Evolutionary conservation across 2,797 vertebrate species (phyloP), one percentile per base, ranked within the genome.

Genomic region (Phaenicophaeus curvirostris): DNA sequence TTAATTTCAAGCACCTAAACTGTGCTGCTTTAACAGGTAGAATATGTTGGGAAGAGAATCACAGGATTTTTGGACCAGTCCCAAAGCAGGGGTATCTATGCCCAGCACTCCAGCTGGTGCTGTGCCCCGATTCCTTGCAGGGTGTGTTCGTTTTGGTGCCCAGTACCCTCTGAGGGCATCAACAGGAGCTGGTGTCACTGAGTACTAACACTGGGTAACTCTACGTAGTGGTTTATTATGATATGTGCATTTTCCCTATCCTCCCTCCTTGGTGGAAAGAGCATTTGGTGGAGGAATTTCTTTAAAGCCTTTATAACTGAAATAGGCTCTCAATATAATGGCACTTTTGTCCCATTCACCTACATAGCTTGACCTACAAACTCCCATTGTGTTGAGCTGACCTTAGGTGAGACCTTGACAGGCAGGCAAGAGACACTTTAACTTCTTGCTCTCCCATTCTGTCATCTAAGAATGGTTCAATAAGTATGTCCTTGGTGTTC

Each of bases 81-180:
- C 15, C 53, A 66, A 75, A 83, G 53, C 53, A 57, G 28, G 9
- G 11, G 6, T 61, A 39, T 57, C 8, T 27, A 1, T 2, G 5
- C 15, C 20, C 17, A 0, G 30, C 2, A 13, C 35, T 35, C 7
- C 6, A 11, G n/a, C 39, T 20, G 62, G n/a, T 35, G n/a, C 41
- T 1, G 5, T 27, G 48, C 33, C 30, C 42, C 2, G 0, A 2
- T n/a, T 37, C 17, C 35, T n/a, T 31, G 62, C 39, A 19, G 42
- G 42, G 8, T 44, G 18, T 18, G 18, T 44, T 44, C 8, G 15
- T 18, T 44, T 18, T 17, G 16, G 53, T 50, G 18, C 42, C 77
- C 42, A 58, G 33, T 3, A 1, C 42, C 21, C 17, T 48, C 33
- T 27, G 21, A 57, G 16, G 42, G 21, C 62, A 35, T 67, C 41